Percentiles rank a stretch among this genome's conserved stretches.
Conservation (phyloP, 2,888 invertebrate species). For the Dione vanillae region DNA sequence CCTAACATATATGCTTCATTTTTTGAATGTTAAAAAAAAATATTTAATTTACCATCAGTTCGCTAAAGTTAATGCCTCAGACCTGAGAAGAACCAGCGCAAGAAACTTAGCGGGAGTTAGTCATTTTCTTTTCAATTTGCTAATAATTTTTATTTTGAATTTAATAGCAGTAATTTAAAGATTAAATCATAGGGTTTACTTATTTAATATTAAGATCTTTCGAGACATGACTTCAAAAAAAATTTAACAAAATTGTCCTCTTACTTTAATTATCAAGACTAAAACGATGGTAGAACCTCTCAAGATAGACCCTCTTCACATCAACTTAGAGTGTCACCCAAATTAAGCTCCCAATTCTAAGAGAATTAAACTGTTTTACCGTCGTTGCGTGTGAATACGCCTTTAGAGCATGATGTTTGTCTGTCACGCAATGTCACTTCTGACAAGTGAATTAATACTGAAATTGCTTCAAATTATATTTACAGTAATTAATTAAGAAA, state of each 20-base stretch:
- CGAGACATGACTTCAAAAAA: not conserved
- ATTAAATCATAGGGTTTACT: too few relatives aligned
- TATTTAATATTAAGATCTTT: too few relatives aligned
- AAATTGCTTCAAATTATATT: conserved; percentile 30
- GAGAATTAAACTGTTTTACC: conserved; percentile 26
- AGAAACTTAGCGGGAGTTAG: too few relatives aligned
- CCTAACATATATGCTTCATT: too few relatives aligned
- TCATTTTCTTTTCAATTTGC: too few relatives aligned
- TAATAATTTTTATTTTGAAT: too few relatives aligned
- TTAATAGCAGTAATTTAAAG: too few relatives aligned
- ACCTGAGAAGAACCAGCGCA: too few relatives aligned
- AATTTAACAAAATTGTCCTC: not conserved
- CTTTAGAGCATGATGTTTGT: conserved; percentile 29
- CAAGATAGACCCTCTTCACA: conserved; percentile 26
- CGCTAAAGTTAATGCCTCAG: too few relatives aligned
- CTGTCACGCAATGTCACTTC: conserved; percentile 38
- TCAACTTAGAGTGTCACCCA: conserved; percentile 19
- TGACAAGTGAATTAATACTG: conserved; percentile 37
- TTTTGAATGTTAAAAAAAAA: too few relatives aligned
- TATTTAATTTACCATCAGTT: too few relatives aligned
- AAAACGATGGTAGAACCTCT: conserved; percentile 8
- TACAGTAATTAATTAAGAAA: conserved; percentile 11
- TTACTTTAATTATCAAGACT: not conserved
- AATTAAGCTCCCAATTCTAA: conserved; percentile 21
- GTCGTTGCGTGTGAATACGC: conserved; percentile 26